Conservation (phyloP, 2,888 invertebrate species). For the Ferrisia virgata region DNA sequence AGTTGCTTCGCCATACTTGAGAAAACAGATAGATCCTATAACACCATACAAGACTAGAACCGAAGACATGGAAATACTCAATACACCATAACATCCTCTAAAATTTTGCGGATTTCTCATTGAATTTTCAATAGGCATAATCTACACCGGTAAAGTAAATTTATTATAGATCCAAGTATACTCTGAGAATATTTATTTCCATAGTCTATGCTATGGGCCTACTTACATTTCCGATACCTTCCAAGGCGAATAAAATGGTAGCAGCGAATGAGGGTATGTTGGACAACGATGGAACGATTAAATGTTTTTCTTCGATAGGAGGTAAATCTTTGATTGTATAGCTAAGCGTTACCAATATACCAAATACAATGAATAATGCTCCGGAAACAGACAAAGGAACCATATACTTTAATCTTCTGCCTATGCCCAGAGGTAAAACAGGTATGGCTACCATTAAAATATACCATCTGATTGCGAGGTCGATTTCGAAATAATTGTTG, state of each 20-base stretch:
- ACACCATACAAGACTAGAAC: slow-evolving; percentile 75
- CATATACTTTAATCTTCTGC: slow-evolving; percentile 74
- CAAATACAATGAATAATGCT: slow-evolving; percentile 73
- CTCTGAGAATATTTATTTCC: too few species aligned
- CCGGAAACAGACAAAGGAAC: slow-evolving; percentile 88
- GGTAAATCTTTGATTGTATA: slow-evolving; percentile 69
- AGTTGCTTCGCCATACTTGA: slow-evolving; percentile 73
- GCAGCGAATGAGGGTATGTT: slow-evolving; percentile 83
- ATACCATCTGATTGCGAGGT: slow-evolving; percentile 59
- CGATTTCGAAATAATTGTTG: slow-evolving; percentile 48
- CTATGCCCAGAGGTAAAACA: slow-evolving; percentile 68
- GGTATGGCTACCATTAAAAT: slow-evolving; percentile 68
- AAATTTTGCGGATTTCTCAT: slow-evolving; percentile 81
- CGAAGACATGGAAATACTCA: slow-evolving; percentile 81
- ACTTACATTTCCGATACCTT: slow-evolving; percentile 80
- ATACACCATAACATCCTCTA: slow-evolving; percentile 73
- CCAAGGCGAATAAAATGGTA: slow-evolving; percentile 96
- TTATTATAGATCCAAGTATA: too few species aligned
- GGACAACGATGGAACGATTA: slow-evolving; percentile 51
- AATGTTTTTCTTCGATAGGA: slow-evolving; percentile 59
- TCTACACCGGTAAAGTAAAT: too few species aligned
- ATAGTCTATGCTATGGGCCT: too few species aligned
- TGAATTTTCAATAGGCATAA: slow-evolving; percentile 93
- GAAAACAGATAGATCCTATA: slow-evolving; percentile 88
- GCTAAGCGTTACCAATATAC: slow-evolving; percentile 72